Evolutionary conservation across 2,113 vertebrate genomes (phyloP), one percentile per base, ranked within the genome.

Genomic region (Dissostichus mawsoni): DNA sequence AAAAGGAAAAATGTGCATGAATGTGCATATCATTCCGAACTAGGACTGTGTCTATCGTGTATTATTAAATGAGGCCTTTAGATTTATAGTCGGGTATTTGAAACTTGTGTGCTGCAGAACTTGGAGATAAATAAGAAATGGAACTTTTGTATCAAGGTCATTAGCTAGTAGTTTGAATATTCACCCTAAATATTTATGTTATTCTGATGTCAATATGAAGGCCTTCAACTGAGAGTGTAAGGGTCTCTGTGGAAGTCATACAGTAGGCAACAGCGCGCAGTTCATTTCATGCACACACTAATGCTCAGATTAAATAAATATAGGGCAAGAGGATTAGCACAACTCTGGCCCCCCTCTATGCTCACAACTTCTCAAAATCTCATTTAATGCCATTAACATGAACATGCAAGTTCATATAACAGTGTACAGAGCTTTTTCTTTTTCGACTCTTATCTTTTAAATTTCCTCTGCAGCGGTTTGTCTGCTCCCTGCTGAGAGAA

Each of bases 301-400:
- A 89, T 64, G 85, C 83, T 58, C 75, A 91, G 87, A 93, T 94
- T 93, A 94, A 84, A 91, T 83, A 93, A 92, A 93, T 90, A 84
- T 88, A 92, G 91, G 89, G 76, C 90, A 93, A 78, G 53, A 61
- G 84, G 92, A 93, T 95, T 94, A 92, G 72, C 58, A 65, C 71
- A 74, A 87, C 65, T 78, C 74, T 87, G 73, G 53, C 71, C 80
- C 86, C 76, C 77, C 84, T 71, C 81, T 74, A 56, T 75, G 77
- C 81, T 81, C 84, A 88, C 81, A 91, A 92, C 85, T 87, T 87
- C 25, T 76, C 36, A 83, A 87, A 90, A 76, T 86, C 88, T 80
- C 70, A 63, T 81, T 89, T 87, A 87, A 92, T 92, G 48, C 81
- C 81, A 71, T 88, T 84, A 90, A 87, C 79, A 82, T 71, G 80